A percentile compares a stretch with the other conserved stretches of the same genome.
Evolutionary conservation across 2,797 vertebrate species (phyloP).

Genomic region (Morus bassanus): DNA sequence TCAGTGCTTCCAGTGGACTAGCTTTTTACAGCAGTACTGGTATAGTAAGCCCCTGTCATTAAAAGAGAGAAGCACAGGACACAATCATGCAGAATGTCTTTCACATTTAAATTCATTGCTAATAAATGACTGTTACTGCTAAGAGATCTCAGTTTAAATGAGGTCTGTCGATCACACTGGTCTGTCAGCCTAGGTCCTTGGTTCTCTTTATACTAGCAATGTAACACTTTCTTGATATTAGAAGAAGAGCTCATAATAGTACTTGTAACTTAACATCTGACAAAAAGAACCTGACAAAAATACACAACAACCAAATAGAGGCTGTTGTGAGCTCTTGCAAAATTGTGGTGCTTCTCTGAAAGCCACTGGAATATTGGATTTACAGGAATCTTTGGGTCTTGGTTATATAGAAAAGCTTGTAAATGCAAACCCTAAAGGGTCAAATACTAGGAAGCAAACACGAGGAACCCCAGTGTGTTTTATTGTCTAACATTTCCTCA

Average conservation of each 20-base stretch:
- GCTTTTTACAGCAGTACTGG: constrained; percentile 95
- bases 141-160: not conserved
- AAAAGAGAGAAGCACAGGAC: not conserved
- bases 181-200: not conserved
- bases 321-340: not conserved
- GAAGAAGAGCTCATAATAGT: not conserved
- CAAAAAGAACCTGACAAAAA: not conserved
- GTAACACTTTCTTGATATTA: not conserved
- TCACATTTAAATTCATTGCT: not conserved
- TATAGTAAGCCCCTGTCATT: constrained; percentile 56
- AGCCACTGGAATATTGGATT: not conserved
- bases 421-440: not conserved
- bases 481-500: not conserved
- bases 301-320: not conserved
- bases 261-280: not conserved
- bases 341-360: not conserved
- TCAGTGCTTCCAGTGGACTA: constrained; percentile 91
- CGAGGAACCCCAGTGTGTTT: not conserved
- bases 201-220: not conserved
- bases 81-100: not conserved
- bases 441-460: not conserved
- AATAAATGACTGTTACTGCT: not conserved
- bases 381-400: not conserved
- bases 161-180: not conserved
- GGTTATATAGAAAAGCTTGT: not conserved